A percentile compares a stretch with the other conserved stretches of the same genome.
These are phyloP conservation scores for Falco novaeseelandiae DNA, from an alignment of 2,797 vertebrate genomes.

Conservation along the genomic window DNA sequence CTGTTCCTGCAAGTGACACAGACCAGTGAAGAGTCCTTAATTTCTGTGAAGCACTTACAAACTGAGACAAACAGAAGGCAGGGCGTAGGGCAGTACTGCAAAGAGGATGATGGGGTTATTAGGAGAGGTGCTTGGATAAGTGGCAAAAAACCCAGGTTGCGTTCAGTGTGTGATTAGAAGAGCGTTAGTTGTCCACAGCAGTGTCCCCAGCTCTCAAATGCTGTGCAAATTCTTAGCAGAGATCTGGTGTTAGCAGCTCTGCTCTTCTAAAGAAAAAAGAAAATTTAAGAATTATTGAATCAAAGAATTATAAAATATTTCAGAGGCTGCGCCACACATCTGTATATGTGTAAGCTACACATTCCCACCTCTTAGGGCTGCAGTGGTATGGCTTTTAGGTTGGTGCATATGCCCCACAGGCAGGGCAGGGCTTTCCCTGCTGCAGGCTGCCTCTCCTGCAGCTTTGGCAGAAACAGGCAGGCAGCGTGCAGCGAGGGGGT, in stretches of 20 bases:
- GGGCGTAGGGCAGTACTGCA: background rate
- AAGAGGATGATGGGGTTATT: background rate
- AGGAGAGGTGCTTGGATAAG: background rate
- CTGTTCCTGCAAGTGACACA: background rate
- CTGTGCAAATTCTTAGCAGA: background rate
- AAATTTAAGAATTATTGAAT: background rate
- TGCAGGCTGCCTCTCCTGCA: accelerated
- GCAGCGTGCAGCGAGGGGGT: background rate
- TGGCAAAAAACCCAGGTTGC: background rate
- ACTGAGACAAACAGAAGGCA: background rate
- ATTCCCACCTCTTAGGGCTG: background rate
- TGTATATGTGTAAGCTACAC: background rate
- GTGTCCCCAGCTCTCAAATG: background rate
- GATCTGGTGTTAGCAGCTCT: background rate
- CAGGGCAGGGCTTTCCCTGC: background rate
- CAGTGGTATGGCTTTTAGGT: background rate
- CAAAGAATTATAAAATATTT: background rate
- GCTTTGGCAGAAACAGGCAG: accelerated
- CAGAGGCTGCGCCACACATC: background rate
- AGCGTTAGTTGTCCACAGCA: background rate
- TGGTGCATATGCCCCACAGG: background rate
- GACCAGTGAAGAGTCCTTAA: background rate
- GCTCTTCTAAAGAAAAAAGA: background rate
- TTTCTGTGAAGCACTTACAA: background rate
- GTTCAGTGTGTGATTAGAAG: background rate